Base-by-base conservation (phyloP, 2,113 vertebrate genomes). In the Pagrus major region DNA sequence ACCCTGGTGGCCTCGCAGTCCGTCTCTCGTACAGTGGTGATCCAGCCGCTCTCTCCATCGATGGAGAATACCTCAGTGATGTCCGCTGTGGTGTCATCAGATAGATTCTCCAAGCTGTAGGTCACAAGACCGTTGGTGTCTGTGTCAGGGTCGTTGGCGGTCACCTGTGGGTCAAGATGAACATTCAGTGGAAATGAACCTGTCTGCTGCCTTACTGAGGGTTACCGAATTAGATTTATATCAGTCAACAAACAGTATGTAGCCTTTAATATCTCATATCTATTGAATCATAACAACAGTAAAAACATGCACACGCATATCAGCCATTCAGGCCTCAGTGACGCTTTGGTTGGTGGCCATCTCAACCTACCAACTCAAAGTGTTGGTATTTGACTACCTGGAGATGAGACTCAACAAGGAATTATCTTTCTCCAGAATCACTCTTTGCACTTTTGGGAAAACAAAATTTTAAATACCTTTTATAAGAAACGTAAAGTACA, bases 81-180 rank as follows among this genome's bases (percentile, higher is more conserved):
- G 80, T 96, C 92, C 0, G 86, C 82, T 0, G 23, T 69, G n/a
- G 93, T 68, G 73, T 92, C 93, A 2, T 93, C 92, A 1, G 93
- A 88, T 44, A 97, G 94, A 6, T 90, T 42, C 74, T 95, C 95
- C 68, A 99, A 76, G 66, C 90, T 95, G 84, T 99, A 99, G 61
- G 96, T 97, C 76, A 99, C 98, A 21, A 96, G 91, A 16, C 98
- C 98, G 0, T 97, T 97, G 44, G 76, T 94, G 52, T 98, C 97
- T 1, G 94, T 96, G 91, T 99, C 98, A n/a, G 96, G 95, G 86
- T 99, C 98, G 0, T 96, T 98, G 68, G 98, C 98, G 0, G 97
- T 99, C 72, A 98, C 97, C 91, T 99, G 96, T 76, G 95, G 95
- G 66, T 44, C 15, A 11, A 52, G 0, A 56, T 0, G 1, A n/a